Percentiles rank a stretch among this genome's conserved stretches.
Evolutionary conservation across 1,140 invertebrate species (phyloP).

Genomic region (Meloidogyne chitwoodi): DNA sequence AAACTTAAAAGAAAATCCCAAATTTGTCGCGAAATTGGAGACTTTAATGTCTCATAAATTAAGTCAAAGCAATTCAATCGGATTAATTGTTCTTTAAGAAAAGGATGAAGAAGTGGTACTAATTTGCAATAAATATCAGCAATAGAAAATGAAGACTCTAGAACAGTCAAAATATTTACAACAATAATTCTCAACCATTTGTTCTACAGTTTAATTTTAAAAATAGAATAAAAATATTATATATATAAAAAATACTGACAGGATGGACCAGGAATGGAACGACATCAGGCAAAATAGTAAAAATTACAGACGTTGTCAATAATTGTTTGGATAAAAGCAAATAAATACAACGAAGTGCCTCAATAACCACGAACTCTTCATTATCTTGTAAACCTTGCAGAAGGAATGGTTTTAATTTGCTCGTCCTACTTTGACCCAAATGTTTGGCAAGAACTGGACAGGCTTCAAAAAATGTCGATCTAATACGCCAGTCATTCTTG

Average conservation of each 20-base stretch:
- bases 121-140: slow-evolving; percentile 45
- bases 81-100: slow-evolving; percentile 33
- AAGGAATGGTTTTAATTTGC: slow-evolving; percentile 38
- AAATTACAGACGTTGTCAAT: slow-evolving; percentile 32
- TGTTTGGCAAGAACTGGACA: slow-evolving; percentile 38
- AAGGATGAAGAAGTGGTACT: slow-evolving; percentile 26
- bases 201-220: slow-evolving; percentile 27
- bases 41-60: slow-evolving; percentile 24
- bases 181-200: slow-evolving; percentile 38
- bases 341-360: slow-evolving; percentile 35
- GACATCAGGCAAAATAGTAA: slow-evolving; percentile 33
- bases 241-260: slow-evolving; percentile 16
- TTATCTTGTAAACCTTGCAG: slow-evolving; percentile 43
- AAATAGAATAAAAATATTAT: neutral
- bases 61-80: slow-evolving; percentile 32
- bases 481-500: slow-evolving; percentile 39
- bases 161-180: slow-evolving; percentile 39
- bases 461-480: slow-evolving; percentile 37
- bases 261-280: slow-evolving; percentile 45
- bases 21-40: slow-evolving; percentile 40
- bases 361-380: slow-evolving; percentile 42
- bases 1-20: slow-evolving; percentile 36
- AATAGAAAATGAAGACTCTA: slow-evolving; percentile 29
- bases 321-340: slow-evolving; percentile 27
- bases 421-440: slow-evolving; percentile 26